Evolutionary conservation across 64 coral and sea anemone genomes (phyloP).

Genomic region (Exaiptasia diaphana): DNA sequence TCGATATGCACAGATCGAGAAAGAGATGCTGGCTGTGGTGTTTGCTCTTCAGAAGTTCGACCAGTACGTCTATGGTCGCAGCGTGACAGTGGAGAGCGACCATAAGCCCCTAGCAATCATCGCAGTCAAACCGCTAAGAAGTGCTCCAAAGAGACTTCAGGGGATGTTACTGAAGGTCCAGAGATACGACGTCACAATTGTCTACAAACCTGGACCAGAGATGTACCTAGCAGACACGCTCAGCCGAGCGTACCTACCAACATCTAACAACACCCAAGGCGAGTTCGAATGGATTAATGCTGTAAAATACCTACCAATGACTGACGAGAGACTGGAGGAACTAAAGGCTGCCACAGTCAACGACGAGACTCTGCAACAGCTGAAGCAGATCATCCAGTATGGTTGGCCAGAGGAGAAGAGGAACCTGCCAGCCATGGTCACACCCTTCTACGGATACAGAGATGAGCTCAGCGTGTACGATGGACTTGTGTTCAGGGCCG

Average conservation of each 20-base stretch:
- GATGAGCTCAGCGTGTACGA: slow-evolving; percentile 24
- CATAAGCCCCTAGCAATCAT: slow-evolving; percentile 44
- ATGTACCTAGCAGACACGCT: slow-evolving; percentile 45
- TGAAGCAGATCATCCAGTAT: background rate
- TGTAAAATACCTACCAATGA: slow-evolving; percentile 38
- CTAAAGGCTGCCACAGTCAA: background rate
- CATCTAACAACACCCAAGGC: slow-evolving; percentile 21
- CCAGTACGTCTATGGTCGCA: slow-evolving; percentile 14
- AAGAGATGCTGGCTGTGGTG: background rate
- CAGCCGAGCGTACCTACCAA: background rate
- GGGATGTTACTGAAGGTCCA: slow-evolving; percentile 11
- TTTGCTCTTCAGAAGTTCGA: slow-evolving; percentile 23
- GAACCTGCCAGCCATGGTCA: background rate
- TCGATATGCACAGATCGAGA: slow-evolving; percentile 29
- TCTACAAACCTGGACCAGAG: slow-evolving; percentile 22
- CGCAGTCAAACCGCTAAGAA: background rate
- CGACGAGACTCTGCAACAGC: slow-evolving; percentile 15
- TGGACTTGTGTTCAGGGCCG: background rate
- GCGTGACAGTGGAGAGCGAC: slow-evolving; percentile 9
- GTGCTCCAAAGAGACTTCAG: slow-evolving; percentile 19
- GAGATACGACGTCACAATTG: background rate
- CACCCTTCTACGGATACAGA: background rate
- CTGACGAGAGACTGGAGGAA: slow-evolving; percentile 22
- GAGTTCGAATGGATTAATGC: slow-evolving; percentile 32
- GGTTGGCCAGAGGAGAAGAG: slow-evolving; percentile 46